These are phyloP conservation scores for Camarhynchus parvulus DNA, from an alignment of 2,113 vertebrate species.

Conservation along the genomic window DNA sequence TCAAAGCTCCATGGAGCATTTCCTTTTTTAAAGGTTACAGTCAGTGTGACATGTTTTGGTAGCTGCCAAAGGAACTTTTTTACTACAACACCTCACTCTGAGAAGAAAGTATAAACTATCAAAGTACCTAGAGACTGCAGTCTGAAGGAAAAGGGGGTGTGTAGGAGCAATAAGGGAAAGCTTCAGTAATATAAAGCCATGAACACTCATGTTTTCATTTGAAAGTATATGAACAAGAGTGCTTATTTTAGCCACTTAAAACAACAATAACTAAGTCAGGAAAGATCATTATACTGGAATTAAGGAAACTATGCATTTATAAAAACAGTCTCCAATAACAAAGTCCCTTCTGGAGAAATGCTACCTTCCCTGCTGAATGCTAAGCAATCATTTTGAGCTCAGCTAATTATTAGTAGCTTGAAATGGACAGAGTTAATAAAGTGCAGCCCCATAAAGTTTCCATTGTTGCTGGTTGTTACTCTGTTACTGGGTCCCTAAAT, in stretches of 20 bases:
- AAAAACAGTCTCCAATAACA: conserved; percentile 43
- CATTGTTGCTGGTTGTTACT: neutral
- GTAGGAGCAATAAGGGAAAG: neutral
- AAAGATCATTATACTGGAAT: conserved; percentile 49
- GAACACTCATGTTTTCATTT: conserved; percentile 62
- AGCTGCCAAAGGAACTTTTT: conserved; percentile 45
- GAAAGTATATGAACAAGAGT: conserved; percentile 52
- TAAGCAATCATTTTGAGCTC: conserved; percentile 19
- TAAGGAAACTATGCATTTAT: conserved; percentile 61
- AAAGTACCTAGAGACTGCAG: neutral
- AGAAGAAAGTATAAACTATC: conserved; percentile 45
- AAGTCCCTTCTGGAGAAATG: conserved; percentile 37
- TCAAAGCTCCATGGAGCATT: conserved; percentile 55
- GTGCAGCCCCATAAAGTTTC: conserved; percentile 21
- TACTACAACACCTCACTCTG: conserved; percentile 19
- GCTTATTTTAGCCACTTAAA: conserved; percentile 57
- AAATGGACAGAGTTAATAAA: conserved; percentile 36
- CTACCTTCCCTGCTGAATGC: conserved; percentile 7
- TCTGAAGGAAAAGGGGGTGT: neutral
- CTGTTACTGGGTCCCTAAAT: neutral
- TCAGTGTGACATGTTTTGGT: conserved; percentile 34
- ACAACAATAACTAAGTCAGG: conserved; percentile 49
- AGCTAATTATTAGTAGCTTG: conserved; percentile 40
- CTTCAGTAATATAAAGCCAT: conserved; percentile 44
- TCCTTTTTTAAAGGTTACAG: conserved; percentile 63